A percentile compares a stretch with the other conserved stretches of the same genome.
Conservation (phyloP, 2,888 invertebrate genomes). For the Drosophila meridiana region DNA sequence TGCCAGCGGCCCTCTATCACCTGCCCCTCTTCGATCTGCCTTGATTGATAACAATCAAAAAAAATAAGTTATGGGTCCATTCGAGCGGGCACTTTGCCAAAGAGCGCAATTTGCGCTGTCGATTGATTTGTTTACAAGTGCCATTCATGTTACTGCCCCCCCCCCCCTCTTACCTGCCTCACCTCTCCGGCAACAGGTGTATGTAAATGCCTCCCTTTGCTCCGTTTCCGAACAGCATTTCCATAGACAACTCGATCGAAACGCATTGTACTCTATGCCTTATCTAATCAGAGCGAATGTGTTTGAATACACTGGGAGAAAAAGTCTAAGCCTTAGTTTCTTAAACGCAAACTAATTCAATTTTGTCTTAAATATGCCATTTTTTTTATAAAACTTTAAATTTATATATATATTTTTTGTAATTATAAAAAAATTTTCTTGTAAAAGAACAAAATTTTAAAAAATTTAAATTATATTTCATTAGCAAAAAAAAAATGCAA, state of each 20-base stretch:
- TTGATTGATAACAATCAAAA: conserved; percentile 69
- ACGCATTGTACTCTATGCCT: conserved; percentile 47
- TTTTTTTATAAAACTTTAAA: no score
- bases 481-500: no score
- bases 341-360: background rate
- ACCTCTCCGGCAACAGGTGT: conserved; percentile 37
- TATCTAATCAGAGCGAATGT: conserved; percentile 50
- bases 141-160: conserved; percentile 68
- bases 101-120: conserved; percentile 69
- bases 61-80: conserved; percentile 31
- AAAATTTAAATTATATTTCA: no score
- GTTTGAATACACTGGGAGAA: conserved; percentile 24
- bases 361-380: background rate
- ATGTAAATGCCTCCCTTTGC: conserved; percentile 66
- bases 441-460: no score
- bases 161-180: background rate
- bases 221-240: conserved; percentile 35
- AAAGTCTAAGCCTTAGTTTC: rapidly evolving
- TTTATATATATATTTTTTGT: no score
- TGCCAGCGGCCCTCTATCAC: background rate
- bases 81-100: conserved; percentile 43
- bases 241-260: conserved; percentile 32
- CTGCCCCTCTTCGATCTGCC: background rate
- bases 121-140: conserved; percentile 76
- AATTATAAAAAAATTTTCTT: no score